A percentile compares a stretch with the other conserved stretches of the same genome.
phyloP scores from a whole-genome alignment of 2,113 vertebrate genomes.

The Myotis davidii region DNA sequence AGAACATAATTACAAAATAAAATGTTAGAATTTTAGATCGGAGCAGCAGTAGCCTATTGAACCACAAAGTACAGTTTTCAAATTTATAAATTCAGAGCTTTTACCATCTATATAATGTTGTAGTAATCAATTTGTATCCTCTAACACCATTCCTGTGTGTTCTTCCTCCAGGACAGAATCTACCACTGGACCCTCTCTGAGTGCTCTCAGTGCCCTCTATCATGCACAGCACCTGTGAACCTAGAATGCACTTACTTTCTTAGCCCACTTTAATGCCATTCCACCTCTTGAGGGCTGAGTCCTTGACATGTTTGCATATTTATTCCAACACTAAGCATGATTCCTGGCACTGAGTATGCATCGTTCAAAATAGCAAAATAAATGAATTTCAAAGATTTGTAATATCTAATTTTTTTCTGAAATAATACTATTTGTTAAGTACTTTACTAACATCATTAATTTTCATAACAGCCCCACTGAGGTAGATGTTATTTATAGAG shows the following conservation, averaged over 20 bases:
- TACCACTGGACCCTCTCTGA: neutral
- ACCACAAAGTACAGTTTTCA: neutral
- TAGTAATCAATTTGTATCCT: neutral
- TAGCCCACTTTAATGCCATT: neutral
- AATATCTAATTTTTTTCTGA: neutral
- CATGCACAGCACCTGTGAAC: neutral
- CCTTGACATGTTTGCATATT: neutral
- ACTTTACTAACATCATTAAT: constrained; percentile 30
- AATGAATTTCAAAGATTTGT: constrained; percentile 17
- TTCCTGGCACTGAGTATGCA: neutral
- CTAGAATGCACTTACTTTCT: neutral
- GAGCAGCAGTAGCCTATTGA: neutral
- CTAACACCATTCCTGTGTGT: no score
- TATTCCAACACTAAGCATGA: neutral
- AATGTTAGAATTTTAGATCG: constrained; percentile 9
- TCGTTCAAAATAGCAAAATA: neutral
- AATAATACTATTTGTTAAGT: neutral
- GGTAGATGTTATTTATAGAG: neutral
- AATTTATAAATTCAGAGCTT: neutral
- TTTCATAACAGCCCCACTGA: neutral
- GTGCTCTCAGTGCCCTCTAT: neutral
- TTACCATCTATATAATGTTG: neutral
- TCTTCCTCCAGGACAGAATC: neutral
- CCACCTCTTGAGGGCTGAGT: neutral
- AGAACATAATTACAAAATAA: constrained; percentile 5